Evolutionary conservation across 2,113 vertebrate species (phyloP).

Genomic region (Scytalopus superciliaris): DNA sequence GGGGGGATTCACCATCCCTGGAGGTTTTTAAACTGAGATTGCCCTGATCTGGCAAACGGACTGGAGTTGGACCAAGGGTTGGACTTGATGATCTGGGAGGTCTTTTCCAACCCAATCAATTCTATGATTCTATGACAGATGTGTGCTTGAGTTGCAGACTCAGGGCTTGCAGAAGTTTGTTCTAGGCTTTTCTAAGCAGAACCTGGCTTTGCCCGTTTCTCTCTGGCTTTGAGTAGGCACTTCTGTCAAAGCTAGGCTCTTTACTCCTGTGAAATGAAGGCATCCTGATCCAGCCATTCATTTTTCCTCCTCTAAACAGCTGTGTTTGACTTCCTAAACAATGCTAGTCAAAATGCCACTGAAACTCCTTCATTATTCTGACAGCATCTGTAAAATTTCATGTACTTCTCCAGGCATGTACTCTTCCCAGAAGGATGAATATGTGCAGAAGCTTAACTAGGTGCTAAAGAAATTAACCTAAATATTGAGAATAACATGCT

Average conservation of each 20-base stretch:
- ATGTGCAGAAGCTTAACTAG: not conserved
- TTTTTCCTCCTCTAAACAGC: not conserved
- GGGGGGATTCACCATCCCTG: no score
- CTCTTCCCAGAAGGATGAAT: not conserved
- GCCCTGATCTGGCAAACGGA: no score
- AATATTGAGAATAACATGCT: not conserved
- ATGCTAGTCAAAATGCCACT: not conserved
- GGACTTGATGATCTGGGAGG: no score
- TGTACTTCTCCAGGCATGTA: not conserved
- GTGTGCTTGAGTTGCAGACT: not conserved
- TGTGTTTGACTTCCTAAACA: not conserved
- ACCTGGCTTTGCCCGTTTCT: not conserved
- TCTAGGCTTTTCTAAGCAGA: not conserved
- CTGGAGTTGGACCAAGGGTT: no score
- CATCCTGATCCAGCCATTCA: not conserved
- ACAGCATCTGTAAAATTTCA: not conserved
- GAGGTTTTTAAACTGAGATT: no score
- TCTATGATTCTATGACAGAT: no score
- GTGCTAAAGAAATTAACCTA: not conserved
- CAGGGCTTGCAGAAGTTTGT: not conserved
- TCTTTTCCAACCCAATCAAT: no score
- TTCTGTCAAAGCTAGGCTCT: not conserved
- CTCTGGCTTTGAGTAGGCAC: not conserved
- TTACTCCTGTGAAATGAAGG: not conserved
- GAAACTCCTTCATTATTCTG: not conserved